A percentile compares a stretch with the other conserved stretches of the same genome.
Evolutionary conservation across 37 sponge, comb jelly and placozoan genomes (phyloP).

Genomic region (Cladorhizidae sp.): DNA sequence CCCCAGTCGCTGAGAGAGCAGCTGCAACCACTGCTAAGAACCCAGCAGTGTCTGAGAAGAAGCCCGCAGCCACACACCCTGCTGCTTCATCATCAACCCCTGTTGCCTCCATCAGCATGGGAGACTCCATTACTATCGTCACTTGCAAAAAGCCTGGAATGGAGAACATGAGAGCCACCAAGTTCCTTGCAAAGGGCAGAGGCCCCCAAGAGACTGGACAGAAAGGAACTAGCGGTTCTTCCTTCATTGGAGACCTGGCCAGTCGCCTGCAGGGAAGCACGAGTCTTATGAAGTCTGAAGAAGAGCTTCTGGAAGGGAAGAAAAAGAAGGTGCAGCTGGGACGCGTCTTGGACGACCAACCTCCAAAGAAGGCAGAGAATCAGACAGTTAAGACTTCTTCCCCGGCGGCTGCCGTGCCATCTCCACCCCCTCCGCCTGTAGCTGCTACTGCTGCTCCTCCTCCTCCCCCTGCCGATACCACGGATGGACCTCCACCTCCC

Average conservation of each 20-base stretch:
- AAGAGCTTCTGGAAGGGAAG: conserved; percentile 49
- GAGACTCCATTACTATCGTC: conserved; percentile 28
- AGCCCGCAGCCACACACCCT: background rate
- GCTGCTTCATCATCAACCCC: background rate
- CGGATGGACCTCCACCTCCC: conserved; percentile 22
- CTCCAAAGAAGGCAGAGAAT: background rate
- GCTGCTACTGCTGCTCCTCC: conserved; percentile 5
- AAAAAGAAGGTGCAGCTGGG: conserved; percentile 65
- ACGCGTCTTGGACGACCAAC: conserved; percentile 51
- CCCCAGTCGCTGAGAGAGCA: no score
- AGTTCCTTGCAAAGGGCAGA: conserved; percentile 35
- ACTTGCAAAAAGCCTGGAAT: conserved; percentile 46
- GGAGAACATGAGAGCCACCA: conserved; percentile 45
- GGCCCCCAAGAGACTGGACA: conserved; percentile 26
- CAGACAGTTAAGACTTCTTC: background rate
- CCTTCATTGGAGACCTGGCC: conserved; percentile 44
- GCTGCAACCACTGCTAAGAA: no score
- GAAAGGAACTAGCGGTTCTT: background rate
- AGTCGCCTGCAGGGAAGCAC: conserved; percentile 44
- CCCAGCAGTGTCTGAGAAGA: background rate
- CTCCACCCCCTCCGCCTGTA: conserved; percentile 5
- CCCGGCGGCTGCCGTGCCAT: background rate
- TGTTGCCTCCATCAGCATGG: conserved; percentile 14
- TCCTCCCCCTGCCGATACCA: conserved; percentile 23
- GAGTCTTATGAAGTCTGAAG: conserved; percentile 56